phyloP scores from a whole-genome alignment of 2,113 vertebrate species.

The Arvicanthis niloticus region DNA sequence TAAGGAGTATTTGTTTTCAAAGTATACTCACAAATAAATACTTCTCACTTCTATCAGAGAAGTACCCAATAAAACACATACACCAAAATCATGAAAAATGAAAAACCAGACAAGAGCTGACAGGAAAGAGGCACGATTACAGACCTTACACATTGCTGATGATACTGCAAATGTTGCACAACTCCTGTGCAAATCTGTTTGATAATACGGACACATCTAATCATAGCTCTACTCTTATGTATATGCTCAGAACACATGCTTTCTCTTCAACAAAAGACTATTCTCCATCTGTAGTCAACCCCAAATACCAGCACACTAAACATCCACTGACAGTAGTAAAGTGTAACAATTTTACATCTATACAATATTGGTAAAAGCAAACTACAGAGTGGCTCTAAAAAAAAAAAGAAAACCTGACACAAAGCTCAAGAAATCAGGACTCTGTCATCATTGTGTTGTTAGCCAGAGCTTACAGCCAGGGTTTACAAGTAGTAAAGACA shows the following conservation, averaged over 20 bases:
- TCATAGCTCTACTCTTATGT: not conserved
- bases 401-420: not conserved
- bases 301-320: slow-evolving; percentile 6
- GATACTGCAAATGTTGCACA: not conserved
- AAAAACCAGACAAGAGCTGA: not conserved
- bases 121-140: not conserved
- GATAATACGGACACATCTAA: slow-evolving; percentile 7
- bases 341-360: not conserved
- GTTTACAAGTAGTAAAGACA: not conserved
- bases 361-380: slow-evolving; percentile 20
- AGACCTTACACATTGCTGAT: not conserved
- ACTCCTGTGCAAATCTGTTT: not conserved
- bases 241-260: not conserved
- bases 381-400: not conserved
- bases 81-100: not conserved
- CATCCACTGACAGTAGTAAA: not conserved
- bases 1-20: slow-evolving; percentile 23
- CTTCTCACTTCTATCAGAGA: not conserved
- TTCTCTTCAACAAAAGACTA: not conserved
- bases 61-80: not conserved
- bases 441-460: not conserved
- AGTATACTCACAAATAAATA: not conserved
- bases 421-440: not conserved
- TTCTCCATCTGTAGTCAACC: not conserved
- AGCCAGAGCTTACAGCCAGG: not conserved